Percentiles rank a stretch among this genome's conserved stretches.
Evolutionary conservation across 2,797 vertebrate species (phyloP).

Genomic region (Clamator glandarius): DNA sequence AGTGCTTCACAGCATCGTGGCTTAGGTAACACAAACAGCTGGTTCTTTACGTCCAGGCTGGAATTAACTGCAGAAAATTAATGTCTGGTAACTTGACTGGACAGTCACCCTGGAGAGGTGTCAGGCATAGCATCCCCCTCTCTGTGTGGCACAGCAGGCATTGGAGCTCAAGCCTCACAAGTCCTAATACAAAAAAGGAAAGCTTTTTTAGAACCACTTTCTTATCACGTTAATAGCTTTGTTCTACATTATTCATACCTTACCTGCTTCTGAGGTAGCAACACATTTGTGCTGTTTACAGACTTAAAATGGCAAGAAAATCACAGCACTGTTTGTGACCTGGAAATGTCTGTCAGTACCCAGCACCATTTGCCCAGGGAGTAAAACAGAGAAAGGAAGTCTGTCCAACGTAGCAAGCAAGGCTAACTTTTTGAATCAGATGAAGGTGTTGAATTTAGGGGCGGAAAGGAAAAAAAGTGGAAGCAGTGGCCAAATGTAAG

Average conservation of each 20-base stretch:
- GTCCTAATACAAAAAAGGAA: not conserved
- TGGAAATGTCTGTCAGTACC: not conserved
- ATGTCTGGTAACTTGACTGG: not conserved
- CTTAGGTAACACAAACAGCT: not conserved
- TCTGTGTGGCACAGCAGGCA: not conserved
- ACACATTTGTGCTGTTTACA: not conserved
- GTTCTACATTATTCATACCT: not conserved
- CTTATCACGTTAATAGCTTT: not conserved
- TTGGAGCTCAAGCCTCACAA: not conserved
- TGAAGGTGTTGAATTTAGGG: not conserved
- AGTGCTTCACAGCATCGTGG: fast-evolving
- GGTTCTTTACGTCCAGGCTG: not conserved
- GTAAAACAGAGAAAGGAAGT: not conserved
- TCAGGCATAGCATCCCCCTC: fast-evolving
- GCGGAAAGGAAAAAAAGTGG: not conserved
- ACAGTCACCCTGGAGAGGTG: not conserved
- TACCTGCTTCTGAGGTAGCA: not conserved
- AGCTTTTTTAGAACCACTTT: not conserved
- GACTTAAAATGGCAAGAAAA: not conserved
- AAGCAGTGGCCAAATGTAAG: not conserved
- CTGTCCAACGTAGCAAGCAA: not conserved
- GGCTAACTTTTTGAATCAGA: not conserved
- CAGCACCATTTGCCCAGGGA: not conserved
- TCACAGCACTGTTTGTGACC: not conserved
- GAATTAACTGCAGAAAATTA: not conserved